Evolutionary conservation across 2,888 invertebrate genomes (phyloP).

Genomic region (Clostera curtula): DNA sequence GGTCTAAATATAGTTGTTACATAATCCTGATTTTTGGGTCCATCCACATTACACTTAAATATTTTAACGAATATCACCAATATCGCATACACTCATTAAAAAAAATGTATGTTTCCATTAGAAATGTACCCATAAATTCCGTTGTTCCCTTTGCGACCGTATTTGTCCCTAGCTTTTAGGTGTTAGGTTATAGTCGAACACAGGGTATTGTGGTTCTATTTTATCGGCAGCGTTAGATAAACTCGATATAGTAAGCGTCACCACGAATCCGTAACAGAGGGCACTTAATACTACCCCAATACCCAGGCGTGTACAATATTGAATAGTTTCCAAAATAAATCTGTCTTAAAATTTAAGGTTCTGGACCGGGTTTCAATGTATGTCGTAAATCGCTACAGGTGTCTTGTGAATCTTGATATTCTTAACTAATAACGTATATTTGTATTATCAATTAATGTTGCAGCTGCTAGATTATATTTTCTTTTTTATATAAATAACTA

Average conservation of each 20-base stretch:
- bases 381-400: constrained; percentile 9
- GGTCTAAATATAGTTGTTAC: too few relatives aligned
- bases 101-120: too few relatives aligned
- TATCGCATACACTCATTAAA: too few relatives aligned
- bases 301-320: constrained; percentile 56
- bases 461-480: too few relatives aligned
- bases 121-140: constrained; percentile 2
- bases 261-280: constrained; percentile 46
- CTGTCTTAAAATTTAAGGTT: constrained; percentile 50
- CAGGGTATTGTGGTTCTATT: constrained; percentile 75
- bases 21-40: too few relatives aligned
- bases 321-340: constrained; percentile 50
- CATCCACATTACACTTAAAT: too few relatives aligned
- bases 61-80: too few relatives aligned
- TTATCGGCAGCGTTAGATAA: constrained; percentile 59
- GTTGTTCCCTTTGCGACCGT: constrained; percentile 65
- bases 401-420: too few relatives aligned
- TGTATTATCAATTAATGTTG: too few relatives aligned
- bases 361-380: constrained; percentile 36
- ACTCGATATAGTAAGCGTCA: constrained; percentile 53
- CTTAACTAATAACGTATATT: too few relatives aligned
- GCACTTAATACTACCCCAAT: constrained; percentile 70
- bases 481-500: too few relatives aligned
- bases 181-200: constrained; percentile 67
- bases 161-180: constrained; percentile 69